phyloP scores from a whole-genome alignment of 2,888 invertebrate genomes.

The Ceraclea dissimilis region DNA sequence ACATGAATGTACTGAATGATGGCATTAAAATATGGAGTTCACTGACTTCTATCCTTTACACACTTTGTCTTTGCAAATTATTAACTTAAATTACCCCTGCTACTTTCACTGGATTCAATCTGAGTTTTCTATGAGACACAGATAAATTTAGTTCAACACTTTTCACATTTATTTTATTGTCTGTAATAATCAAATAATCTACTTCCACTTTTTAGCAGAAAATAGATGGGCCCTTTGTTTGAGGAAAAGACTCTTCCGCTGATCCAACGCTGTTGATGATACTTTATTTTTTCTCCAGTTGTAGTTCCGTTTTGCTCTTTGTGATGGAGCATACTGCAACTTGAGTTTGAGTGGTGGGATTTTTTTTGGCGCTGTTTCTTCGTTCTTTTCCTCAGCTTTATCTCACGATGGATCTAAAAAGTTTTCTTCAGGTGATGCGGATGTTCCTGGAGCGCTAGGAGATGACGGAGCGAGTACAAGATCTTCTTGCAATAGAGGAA shows the following conservation, averaged over 20 bases:
- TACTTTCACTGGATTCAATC: too few species aligned
- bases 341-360: slow-evolving; percentile 25
- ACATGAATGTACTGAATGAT: too few species aligned
- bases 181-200: neutral
- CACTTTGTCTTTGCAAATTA: too few species aligned
- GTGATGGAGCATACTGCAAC: neutral
- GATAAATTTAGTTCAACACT: too few species aligned
- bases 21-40: too few species aligned
- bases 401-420: slow-evolving; percentile 21
- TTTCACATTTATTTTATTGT: too few species aligned
- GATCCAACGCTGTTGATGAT: neutral
- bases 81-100: too few species aligned
- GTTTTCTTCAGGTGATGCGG: slow-evolving; percentile 18
- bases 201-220: slow-evolving; percentile 49
- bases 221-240: slow-evolving; percentile 46
- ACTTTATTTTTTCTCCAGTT: slow-evolving; percentile 22
- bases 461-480: slow-evolving; percentile 13
- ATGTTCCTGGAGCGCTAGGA: slow-evolving; percentile 14
- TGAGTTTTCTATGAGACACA: too few species aligned
- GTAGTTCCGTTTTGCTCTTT: slow-evolving; percentile 18
- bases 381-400: slow-evolving; percentile 16
- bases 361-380: slow-evolving; percentile 24
- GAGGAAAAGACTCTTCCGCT: slow-evolving; percentile 41
- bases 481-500: slow-evolving; percentile 31
- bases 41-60: too few species aligned